phyloP scores from a whole-genome alignment of 2,888 invertebrate genomes.

The Limnephilus marmoratus region DNA sequence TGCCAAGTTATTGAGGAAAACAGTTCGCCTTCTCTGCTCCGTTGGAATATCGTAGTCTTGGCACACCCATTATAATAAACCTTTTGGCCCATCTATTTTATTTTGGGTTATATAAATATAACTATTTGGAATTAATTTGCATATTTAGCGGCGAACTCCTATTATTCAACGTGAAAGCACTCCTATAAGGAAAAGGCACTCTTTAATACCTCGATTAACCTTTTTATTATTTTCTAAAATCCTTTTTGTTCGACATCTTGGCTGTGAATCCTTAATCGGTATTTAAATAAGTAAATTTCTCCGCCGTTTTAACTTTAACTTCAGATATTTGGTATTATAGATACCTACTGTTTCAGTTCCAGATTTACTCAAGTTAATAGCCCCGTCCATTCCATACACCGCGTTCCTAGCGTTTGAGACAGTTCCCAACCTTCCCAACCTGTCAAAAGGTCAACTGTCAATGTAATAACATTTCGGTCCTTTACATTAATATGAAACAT shows the following conservation, averaged over 20 bases:
- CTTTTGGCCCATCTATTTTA: not conserved
- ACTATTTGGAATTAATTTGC: conserved; percentile 13
- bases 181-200: not conserved
- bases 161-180: not conserved
- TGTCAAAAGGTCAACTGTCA: too few species aligned
- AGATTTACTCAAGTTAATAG: not conserved
- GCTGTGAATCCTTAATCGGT: not conserved
- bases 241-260: not conserved
- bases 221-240: not conserved
- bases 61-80: not conserved
- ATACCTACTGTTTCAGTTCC: not conserved
- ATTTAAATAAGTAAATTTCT: not conserved
- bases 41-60: not conserved
- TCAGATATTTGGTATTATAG: not conserved
- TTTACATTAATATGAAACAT: too few species aligned
- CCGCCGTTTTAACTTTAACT: not conserved
- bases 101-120: conserved; percentile 4
- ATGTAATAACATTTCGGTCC: too few species aligned
- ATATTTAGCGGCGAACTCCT: not conserved
- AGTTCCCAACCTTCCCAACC: too few species aligned
- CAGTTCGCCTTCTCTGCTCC: too few species aligned
- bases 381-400: too few species aligned
- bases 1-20: not conserved
- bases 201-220: not conserved
- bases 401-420: too few species aligned